phyloP scores from a whole-genome alignment of 2,888 invertebrate species.

The Quadroppia sp. region DNA sequence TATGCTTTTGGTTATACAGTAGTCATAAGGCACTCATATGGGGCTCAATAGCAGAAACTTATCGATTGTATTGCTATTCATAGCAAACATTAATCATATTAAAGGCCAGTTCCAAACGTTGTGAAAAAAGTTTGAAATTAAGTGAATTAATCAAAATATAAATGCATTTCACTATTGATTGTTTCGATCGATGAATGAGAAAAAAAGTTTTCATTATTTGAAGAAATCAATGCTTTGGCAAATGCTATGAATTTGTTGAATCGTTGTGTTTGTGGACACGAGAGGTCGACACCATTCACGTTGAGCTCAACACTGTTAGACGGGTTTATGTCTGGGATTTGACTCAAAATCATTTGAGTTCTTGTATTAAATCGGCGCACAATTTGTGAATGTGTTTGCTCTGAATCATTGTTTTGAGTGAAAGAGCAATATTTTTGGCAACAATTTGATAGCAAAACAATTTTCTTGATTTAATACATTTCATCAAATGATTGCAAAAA shows the following conservation, averaged over 20 bases:
- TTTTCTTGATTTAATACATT: conserved; percentile 31
- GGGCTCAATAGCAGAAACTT: not conserved
- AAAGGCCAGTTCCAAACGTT: not conserved
- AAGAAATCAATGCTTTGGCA: too few species aligned
- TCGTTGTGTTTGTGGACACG: too few species aligned
- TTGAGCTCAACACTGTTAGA: too few species aligned
- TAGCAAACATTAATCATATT: not conserved
- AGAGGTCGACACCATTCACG: too few species aligned
- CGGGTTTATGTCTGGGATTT: too few species aligned
- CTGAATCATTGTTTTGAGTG: not conserved
- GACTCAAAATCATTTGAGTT: not conserved
- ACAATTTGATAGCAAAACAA: conserved; percentile 12
- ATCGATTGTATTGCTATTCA: not conserved
- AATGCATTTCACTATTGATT: not conserved
- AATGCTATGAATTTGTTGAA: too few species aligned
- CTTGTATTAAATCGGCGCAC: not conserved
- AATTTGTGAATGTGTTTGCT: conserved; percentile 22
- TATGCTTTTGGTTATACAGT: not conserved
- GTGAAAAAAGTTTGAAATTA: not conserved
- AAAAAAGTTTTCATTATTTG: too few species aligned
- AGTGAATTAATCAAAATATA: not conserved
- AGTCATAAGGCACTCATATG: not conserved
- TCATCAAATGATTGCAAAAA: conserved; percentile 16
- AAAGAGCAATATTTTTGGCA: not conserved
- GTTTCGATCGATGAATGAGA: too few species aligned